A percentile compares a stretch with the other conserved stretches of the same genome.
Evolutionary conservation across 2,888 invertebrate genomes (phyloP).

Genomic region (Drosophila borborema): DNA sequence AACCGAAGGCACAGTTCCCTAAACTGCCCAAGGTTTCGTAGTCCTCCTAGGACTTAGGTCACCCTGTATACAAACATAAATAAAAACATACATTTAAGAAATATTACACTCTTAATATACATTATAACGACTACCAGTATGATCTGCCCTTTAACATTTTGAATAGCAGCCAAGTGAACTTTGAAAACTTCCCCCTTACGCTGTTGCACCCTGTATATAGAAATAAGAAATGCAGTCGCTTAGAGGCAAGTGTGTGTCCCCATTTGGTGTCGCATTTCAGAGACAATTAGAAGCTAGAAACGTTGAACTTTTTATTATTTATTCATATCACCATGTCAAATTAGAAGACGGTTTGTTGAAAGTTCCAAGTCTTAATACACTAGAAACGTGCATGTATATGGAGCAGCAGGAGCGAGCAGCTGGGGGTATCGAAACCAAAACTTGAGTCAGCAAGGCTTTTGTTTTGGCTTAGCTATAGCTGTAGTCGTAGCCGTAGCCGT

Average conservation of each 20-base stretch:
- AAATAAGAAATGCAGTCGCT: background rate
- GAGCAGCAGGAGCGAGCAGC: background rate
- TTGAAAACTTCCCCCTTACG: background rate
- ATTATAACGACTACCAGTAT: too few species aligned
- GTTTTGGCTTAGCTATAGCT: conserved; percentile 47
- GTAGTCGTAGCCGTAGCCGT: background rate
- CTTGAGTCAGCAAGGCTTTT: conserved; percentile 57
- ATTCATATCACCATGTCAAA: conserved; percentile 35
- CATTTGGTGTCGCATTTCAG: conserved; percentile 24
- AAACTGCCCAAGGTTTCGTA: background rate
- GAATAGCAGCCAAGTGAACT: background rate
- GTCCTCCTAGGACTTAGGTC: background rate
- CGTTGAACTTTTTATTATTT: conserved; percentile 37
- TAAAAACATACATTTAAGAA: background rate
- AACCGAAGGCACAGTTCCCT: background rate
- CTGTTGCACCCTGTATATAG: conserved; percentile 18
- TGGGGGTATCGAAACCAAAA: conserved; percentile 11
- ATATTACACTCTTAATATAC: background rate
- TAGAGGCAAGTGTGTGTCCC: conserved; percentile 2
- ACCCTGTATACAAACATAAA: background rate
- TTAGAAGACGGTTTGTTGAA: conserved; percentile 29
- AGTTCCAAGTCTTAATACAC: conserved; percentile 26
- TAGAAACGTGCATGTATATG: conserved; percentile 22
- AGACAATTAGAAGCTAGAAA: conserved; percentile 29
- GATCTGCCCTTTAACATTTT: background rate